Base-by-base conservation (phyloP, 2,888 invertebrate genomes). In the Doris montereyensis region DNA sequence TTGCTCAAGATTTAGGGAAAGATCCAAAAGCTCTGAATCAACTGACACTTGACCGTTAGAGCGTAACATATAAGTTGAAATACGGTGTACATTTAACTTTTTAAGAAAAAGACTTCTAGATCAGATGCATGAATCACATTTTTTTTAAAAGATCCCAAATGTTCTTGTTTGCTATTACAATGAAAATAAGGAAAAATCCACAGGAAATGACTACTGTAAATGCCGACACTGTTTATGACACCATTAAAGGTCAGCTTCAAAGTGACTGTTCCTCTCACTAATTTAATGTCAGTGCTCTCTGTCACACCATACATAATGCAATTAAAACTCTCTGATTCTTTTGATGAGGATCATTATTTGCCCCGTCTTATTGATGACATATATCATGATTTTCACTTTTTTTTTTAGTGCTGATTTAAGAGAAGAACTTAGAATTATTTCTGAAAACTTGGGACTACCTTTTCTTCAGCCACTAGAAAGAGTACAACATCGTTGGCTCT, bases 381-480 rank as follows among this genome's bases (percentile, higher is more conserved):
- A 1, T 70, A 4, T 28, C 10, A 2, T 4, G 70, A 70, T 21
- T 70, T 70, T 28, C 1, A 32, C 3, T n/a, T n/a, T n/a, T n/a
- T n/a, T n/a, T n/a, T n/a, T n/a, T n/a, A 30, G 70, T 70, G 70
- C 70, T n/a, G 70, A 70, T 32, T 32, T 70, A 5, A 28, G 32
- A 32, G 70, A 70, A 8, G 70, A 70, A n/a, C n/a, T n/a, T 32
- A 13, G 13, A 3, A 70, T 30, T 5, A 70, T 30, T 13, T 70
- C 70, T 34, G 8, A 60, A 70, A 24, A 13, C 13, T 21, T 32
- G 17, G 1, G 34, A 32, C 30, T 32, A 17, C 30, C 32, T n/a
- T 1, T 2, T 1, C 34, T 32, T 21, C 34, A 8, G 3, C 70
- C 32, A 2, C 34, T 70, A 13, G 17, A 32, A 32, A 8, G 70